phyloP scores from a whole-genome alignment of 2,113 vertebrate species.

The Callipepla californica region DNA sequence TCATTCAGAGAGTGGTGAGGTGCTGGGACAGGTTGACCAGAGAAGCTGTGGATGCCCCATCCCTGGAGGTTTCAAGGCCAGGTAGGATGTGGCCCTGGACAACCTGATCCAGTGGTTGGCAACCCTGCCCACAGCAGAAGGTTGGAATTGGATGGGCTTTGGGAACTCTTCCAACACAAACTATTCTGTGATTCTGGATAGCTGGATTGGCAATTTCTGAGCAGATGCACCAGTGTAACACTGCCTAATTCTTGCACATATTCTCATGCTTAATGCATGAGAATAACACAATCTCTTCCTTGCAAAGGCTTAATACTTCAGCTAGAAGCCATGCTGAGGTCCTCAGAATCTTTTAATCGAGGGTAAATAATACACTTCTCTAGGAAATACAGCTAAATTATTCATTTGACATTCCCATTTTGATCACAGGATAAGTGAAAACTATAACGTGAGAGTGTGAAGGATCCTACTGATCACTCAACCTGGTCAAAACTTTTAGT shows the following conservation, averaged over 20 bases:
- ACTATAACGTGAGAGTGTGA: not conserved
- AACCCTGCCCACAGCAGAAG: not conserved
- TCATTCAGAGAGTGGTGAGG: not conserved
- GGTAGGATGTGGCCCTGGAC: not conserved
- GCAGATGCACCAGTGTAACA: no score
- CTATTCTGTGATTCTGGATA: not conserved
- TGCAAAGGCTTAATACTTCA: not conserved
- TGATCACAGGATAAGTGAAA: not conserved
- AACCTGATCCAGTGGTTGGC: not conserved
- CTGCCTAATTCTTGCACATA: not conserved
- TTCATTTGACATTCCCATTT: not conserved
- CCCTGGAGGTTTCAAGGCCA: not conserved
- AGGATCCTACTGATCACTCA: not conserved
- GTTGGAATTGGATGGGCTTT: not conserved
- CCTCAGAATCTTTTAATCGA: not conserved
- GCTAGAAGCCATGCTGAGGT: not conserved
- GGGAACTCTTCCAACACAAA: not conserved
- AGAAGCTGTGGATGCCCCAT: not conserved
- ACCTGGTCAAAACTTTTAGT: not conserved
- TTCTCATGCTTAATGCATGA: rapidly evolving
- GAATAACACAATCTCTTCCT: not conserved
- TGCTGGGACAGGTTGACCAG: not conserved
- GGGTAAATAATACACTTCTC: not conserved
- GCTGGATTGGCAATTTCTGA: not conserved
- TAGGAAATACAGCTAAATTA: not conserved